Base-by-base conservation (phyloP, 2,888 invertebrate species). In the Carterocephalus palaemon region DNA sequence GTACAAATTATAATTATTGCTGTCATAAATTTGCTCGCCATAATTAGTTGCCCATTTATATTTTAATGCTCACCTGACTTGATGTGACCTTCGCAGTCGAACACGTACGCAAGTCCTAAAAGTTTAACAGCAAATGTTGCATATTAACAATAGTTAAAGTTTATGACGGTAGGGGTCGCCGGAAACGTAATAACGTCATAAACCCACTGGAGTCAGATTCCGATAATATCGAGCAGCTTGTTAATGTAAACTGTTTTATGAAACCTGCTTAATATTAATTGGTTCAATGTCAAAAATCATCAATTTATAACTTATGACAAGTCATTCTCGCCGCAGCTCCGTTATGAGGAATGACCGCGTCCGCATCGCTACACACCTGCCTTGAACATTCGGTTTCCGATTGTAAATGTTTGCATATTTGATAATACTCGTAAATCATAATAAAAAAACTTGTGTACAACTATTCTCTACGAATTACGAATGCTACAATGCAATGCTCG, bases 171-270 rank as follows among this genome's bases (percentile, higher is more conserved):
- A 60, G 64, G 67, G 60, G 64, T 73, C 73, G 69, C 72, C 83
- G 84, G 85, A 86, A 81, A 70, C 15, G 29, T 17, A 34, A 36
- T 43, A 43, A 45, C 73, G 70, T 70, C 71, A 65, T 84, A 82
- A 77, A 80, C 67, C 69, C 66, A 70, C 76, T 71, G 68, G 13
- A 70, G 64, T 65, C 70, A 73, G 84, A 82, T 82, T 78, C 67
- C 62, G 57, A 76, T 75, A 72, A 76, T 75, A 81, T 78, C 72
- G 77, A 67, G 72, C 75, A 76, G 75, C 84, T 83, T 76, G 82
- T 86, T 85, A 82, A 76, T 76, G 64, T 79, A 76, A 82, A 84
- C 75, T 70, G 75, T 69, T 76, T 71, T 70, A 74, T 82, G 76
- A 81, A 77, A 75, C 73, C 70, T 61, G 59, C 60, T 65, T 67